These are phyloP conservation scores for Laothoe populi DNA, from an alignment of 2,888 invertebrate species.

Conservation along the genomic window DNA sequence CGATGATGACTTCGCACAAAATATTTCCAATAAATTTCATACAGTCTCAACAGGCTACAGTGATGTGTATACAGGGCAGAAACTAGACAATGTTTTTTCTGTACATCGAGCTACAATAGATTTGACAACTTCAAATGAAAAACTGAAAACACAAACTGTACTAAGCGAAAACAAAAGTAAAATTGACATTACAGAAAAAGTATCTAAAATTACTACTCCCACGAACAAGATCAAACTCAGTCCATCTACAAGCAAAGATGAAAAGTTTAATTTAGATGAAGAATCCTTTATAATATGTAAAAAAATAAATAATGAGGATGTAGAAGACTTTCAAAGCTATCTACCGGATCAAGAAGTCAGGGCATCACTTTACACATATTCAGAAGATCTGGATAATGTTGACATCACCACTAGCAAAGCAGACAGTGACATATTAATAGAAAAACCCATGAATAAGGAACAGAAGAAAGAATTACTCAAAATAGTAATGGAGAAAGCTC, in stretches of 20 bases:
- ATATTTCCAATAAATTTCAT: conserved; percentile 63
- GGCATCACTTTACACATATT: conserved; percentile 33
- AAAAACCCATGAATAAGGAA: conserved; percentile 44
- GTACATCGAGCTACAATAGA: conserved; percentile 57
- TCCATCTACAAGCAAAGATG: conserved; percentile 34
- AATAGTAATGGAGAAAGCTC: conserved; percentile 55
- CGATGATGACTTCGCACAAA: conserved; percentile 53
- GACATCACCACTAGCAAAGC: conserved; percentile 37
- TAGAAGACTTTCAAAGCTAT: conserved; percentile 5
- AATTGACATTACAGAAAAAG: conserved; percentile 33
- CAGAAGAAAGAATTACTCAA: conserved; percentile 62
- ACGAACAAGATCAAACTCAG: conserved; percentile 35
- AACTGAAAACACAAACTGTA: conserved; percentile 35
- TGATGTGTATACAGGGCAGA: conserved; percentile 42
- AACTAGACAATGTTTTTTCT: conserved; percentile 50
- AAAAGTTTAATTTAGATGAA: conserved; percentile 28
- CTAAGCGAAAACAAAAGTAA: conserved; percentile 30
- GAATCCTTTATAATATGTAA: conserved; percentile 29
- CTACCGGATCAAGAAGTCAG: conserved; percentile 28
- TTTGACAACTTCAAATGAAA: conserved; percentile 49
- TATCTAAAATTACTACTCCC: conserved; percentile 33
- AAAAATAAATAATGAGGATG: conserved; percentile 29
- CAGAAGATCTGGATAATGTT: conserved; percentile 35
- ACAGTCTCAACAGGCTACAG: conserved; percentile 67
- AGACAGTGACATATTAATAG: conserved; percentile 37